A percentile compares a stretch with the other conserved stretches of the same genome.
Conservation (phyloP, 2,888 invertebrate genomes). For the Fragum whitleyi region DNA sequence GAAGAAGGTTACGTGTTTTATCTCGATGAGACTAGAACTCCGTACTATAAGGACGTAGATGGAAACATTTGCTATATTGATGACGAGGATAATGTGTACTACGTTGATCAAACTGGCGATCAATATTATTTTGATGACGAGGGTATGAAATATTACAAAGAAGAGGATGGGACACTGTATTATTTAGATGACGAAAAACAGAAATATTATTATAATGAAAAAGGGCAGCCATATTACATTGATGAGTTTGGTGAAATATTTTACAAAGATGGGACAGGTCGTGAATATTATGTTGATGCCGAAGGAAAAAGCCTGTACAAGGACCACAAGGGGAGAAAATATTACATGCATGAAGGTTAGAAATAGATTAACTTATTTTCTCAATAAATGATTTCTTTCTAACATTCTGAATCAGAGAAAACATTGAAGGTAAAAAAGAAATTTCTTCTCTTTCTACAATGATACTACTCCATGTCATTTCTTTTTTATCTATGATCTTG, state of each 20-base stretch:
- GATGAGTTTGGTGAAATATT: constrained; percentile 33
- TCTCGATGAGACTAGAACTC: constrained; percentile 32
- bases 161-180: constrained; percentile 25
- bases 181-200: constrained; percentile 12
- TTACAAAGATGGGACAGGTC: constrained; percentile 40
- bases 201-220: constrained; percentile 36
- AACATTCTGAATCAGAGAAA: no score
- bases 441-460: no score
- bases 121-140: constrained; percentile 35
- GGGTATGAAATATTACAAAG: constrained; percentile 25
- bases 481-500: no score
- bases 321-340: constrained; percentile 30
- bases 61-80: constrained; percentile 38
- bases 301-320: constrained; percentile 32
- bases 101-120: constrained; percentile 39
- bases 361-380: no score
- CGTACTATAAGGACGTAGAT: constrained; percentile 39
- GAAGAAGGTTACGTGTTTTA: constrained; percentile 40
- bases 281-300: constrained; percentile 43
- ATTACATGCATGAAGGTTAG: constrained; percentile 22
- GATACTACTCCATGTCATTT: no score
- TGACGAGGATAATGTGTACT: constrained; percentile 37
- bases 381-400: no score
- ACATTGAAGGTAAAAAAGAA: no score
- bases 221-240: constrained; percentile 32